Evolutionary conservation across 2,797 vertebrate genomes (phyloP), one percentile per base, ranked within the genome.

Genomic region (Propithecus perrieri): DNA sequence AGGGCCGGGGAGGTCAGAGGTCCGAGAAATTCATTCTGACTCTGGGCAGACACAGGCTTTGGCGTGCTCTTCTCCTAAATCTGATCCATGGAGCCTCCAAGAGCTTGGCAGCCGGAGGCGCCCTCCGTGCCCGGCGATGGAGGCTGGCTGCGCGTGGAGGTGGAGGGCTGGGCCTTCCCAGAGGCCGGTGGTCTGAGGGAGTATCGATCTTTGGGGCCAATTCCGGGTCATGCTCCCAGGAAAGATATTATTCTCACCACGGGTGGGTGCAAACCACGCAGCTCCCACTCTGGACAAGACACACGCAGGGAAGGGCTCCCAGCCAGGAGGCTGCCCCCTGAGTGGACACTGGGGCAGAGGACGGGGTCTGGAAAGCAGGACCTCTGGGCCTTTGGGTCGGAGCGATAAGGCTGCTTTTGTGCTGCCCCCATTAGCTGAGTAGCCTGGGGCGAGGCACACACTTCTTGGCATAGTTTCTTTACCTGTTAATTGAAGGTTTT

Each of bases 361-460:
- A 1, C 6, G 1, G 22, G 35, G 38, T 26, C 9, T 7, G 71
- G 1, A 22, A 3, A 8, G 24, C 0, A 0, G 53, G 71, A 7
- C 2, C 46, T 33, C 13, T 14, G 11, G 4, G 67, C 33, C 26
- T 35, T 67, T 1, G 0, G 9, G 35, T 17, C 5, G 7, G 50
- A 76, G 59, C 7, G 24, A 20, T 0, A 24, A 38, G n/a, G 22
- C 2, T 11, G 30, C 33, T 38, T 13, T 50, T 10, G 2, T 17
- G 9, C 69, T 3, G 8, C 20, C 11, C 26, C 9, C 11, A 0
- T 30, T 20, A 24, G 38, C 75, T 24, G 57, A 83, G 43, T 35
- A 2, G 13, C 59, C 59, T 5, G 0, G 0, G 46, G 14, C 41
- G 1, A 48, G 57, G 9, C 65, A 30, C 43, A 3, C 7, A 2